Percentiles rank a stretch among this genome's conserved stretches.
These are phyloP conservation scores for Sander lucioperca DNA, from an alignment of 2,113 vertebrate species.

Conservation along the genomic window DNA sequence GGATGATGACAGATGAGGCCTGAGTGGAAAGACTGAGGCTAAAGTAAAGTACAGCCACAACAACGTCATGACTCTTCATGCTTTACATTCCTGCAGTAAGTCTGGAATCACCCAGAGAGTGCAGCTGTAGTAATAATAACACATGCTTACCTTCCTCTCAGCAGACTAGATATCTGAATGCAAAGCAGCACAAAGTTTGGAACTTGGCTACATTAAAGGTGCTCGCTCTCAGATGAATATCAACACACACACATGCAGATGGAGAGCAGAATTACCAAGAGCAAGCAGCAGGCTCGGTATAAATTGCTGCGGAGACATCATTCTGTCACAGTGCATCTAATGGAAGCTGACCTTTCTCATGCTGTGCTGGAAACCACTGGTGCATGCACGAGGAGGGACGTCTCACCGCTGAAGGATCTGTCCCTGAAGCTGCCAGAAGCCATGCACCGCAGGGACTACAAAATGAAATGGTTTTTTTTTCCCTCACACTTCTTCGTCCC, in stretches of 20 bases:
- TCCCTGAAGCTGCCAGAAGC: slow-evolving; percentile 34
- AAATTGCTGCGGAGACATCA: slow-evolving; percentile 32
- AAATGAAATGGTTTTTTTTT: background rate
- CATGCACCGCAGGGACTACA: background rate
- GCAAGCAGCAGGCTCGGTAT: background rate
- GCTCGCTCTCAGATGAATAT: slow-evolving; percentile 4
- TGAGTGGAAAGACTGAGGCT: slow-evolving; percentile 11
- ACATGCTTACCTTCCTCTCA: slow-evolving; percentile 5
- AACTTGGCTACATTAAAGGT: slow-evolving; percentile 3
- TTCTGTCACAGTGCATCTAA: slow-evolving; percentile 53
- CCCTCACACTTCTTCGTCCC: background rate
- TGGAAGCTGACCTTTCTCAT: slow-evolving; percentile 53
- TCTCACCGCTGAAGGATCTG: slow-evolving; percentile 33
- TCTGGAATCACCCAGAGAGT: slow-evolving; percentile 12
- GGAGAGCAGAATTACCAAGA: slow-evolving; percentile 20
- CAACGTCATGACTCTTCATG: slow-evolving; percentile 31
- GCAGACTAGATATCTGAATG: background rate
- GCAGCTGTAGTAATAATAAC: slow-evolving; percentile 1
- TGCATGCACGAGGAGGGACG: slow-evolving; percentile 32
- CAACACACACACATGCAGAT: background rate
- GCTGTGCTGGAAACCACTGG: slow-evolving; percentile 22
- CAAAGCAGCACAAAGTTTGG: background rate
- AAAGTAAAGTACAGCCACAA: background rate
- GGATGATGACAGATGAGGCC: slow-evolving; percentile 27
- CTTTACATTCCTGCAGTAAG: slow-evolving; percentile 25